Evolutionary conservation across 2,113 vertebrate species (phyloP), one percentile per base, ranked within the genome.

Genomic region (Penelope pileata): DNA sequence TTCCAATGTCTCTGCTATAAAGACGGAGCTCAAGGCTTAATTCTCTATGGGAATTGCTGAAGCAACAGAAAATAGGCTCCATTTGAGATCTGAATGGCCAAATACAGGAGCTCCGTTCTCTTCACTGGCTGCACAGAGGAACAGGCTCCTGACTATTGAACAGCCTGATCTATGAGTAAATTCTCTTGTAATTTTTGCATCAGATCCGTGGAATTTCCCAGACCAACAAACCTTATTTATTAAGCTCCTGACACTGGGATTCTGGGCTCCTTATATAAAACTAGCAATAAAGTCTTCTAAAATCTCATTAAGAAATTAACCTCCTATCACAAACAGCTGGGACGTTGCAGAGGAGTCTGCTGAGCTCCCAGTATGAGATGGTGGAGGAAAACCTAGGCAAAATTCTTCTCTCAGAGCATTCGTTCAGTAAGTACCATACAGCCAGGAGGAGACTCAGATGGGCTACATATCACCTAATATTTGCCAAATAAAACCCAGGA

Each of bases 261-360:
- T 93, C 66, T 90, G 67, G 59, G 34, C 32, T 93, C 51, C 66
- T 82, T n/a, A 73, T 59, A 67, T 14, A 62, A 93, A 94, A 86
- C 53, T 7, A 90, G 89, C 76, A 92, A 66, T 66, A 83, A 87
- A 93, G 36, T 45, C 67, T 51, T 69, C 54, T 26, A 82, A 95
- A 97, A 96, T 93, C 93, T 78, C 93, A 95, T 97, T 96, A 95
- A 94, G 95, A 95, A 91, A 91, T 97, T 95, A 96, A 73, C 53
- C 38, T 90, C 48, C 72, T 86, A 43, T 94, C 87, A 69, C 36
- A 85, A 75, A 62, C 79, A 83, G 82, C 88, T 79, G 82, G 81
- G 91, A 83, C 81, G n/a, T 11, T 68, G 58, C 80, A 81, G 80
- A 81, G 51, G 66, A 59, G 54, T 12, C 69, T 76, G 86, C 50